Evolutionary conservation across 2,888 invertebrate genomes (phyloP).

Genomic region (Cantharis nigra): DNA sequence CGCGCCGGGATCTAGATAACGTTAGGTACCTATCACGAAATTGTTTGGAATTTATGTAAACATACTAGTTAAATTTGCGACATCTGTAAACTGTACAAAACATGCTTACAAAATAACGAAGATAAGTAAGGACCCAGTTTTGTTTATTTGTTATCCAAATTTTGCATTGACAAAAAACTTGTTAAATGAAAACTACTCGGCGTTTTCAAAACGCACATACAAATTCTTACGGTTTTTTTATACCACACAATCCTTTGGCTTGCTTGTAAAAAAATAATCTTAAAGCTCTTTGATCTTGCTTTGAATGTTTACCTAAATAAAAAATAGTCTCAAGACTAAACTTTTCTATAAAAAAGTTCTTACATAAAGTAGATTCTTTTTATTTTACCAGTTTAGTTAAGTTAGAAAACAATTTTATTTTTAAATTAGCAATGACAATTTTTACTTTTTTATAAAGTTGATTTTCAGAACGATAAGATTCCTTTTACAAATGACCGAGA

Average conservation of each 20-base stretch:
- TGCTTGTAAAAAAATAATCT: not conserved
- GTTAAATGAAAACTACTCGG: not conserved
- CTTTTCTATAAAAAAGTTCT: not conserved
- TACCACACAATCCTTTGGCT: not conserved
- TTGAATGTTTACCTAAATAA: not conserved
- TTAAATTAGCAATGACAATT: too few species aligned
- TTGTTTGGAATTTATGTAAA: conserved; percentile 10
- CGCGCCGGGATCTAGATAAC: conserved; percentile 20
- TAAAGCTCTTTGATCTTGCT: not conserved
- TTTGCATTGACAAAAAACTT: not conserved
- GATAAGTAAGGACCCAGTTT: not conserved
- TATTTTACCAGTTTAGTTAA: too few species aligned
- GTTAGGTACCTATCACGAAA: conserved; percentile 10
- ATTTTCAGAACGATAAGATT: too few species aligned
- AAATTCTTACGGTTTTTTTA: not conserved
- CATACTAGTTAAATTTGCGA: not conserved
- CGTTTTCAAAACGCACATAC: not conserved
- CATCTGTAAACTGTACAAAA: not conserved
- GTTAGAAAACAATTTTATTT: too few species aligned
- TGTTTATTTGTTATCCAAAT: not conserved
- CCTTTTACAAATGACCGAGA: too few species aligned
- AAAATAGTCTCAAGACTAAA: not conserved
- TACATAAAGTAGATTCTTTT: not conserved
- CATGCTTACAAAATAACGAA: not conserved
- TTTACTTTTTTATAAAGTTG: too few species aligned